phyloP scores from a whole-genome alignment of 2,113 vertebrate species.

The Urocolius indicus region DNA sequence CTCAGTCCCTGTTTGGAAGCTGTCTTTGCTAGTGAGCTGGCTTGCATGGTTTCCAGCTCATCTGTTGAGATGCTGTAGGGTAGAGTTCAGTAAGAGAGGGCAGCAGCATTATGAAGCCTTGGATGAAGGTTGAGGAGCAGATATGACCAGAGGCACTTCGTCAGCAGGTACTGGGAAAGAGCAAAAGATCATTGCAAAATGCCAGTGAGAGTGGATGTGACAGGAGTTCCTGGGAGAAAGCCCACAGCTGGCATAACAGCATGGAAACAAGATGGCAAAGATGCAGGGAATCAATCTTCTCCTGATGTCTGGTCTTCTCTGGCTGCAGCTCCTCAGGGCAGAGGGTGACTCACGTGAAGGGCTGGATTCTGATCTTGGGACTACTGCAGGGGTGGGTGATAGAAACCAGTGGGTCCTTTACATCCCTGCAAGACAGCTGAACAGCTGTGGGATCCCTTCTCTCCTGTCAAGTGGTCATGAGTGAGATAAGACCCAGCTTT shows the following conservation, averaged over 20 bases:
- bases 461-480: not conserved
- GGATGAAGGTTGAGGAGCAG: not conserved
- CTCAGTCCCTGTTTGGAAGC: not conserved
- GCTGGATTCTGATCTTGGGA: not conserved
- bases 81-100: not conserved
- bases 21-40: not conserved
- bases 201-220: not conserved
- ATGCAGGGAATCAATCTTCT: not conserved
- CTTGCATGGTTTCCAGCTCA: not conserved
- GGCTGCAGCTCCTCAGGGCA: not conserved
- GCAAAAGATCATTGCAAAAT: not conserved
- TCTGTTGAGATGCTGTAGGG: not conserved
- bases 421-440: not conserved
- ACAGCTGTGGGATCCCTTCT: accelerated
- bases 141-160: not conserved
- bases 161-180: not conserved
- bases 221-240: not conserved
- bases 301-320: slow-evolving; percentile 4
- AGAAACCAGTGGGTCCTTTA: not conserved
- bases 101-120: not conserved
- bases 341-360: not conserved
- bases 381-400: not conserved
- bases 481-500: not conserved
- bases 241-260: not conserved
- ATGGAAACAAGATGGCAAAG: not conserved